A percentile compares a stretch with the other conserved stretches of the same genome.
phyloP scores from a whole-genome alignment of 2,888 invertebrate genomes.

The Podotricha telesiphe region DNA sequence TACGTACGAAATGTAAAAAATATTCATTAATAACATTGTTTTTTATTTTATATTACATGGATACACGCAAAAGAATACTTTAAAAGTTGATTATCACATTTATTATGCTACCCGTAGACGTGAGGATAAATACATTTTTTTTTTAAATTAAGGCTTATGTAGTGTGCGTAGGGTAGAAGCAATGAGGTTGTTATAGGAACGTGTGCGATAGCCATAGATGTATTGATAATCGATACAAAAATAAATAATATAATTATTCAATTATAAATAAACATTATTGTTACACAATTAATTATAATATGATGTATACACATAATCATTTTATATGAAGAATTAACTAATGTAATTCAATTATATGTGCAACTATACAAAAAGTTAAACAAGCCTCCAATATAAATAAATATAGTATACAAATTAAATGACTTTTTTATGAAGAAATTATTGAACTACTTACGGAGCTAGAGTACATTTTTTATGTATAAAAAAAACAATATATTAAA shows the following conservation, averaged over 20 bases:
- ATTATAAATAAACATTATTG: neutral
- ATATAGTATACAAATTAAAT: conserved; percentile 4
- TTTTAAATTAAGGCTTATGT: neutral
- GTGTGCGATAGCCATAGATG: conserved; percentile 3
- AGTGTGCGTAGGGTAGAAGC: neutral
- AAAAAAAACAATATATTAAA: neutral
- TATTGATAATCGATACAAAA: neutral
- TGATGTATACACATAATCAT: too few species aligned
- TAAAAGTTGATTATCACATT: too few species aligned
- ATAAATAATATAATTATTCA: neutral
- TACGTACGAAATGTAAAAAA: too few species aligned
- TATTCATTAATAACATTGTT: too few species aligned
- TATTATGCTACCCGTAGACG: neutral
- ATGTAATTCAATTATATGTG: neutral
- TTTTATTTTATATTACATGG: too few species aligned
- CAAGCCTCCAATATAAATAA: neutral
- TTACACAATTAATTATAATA: too few species aligned
- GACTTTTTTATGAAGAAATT: neutral
- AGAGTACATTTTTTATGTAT: neutral
- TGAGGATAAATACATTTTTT: conserved; percentile 3
- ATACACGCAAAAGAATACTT: too few species aligned
- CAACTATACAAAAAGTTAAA: conserved; percentile 1
- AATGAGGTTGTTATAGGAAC: conserved; percentile 18
- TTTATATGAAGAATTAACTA: neutral
- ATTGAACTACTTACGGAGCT: neutral